These are phyloP conservation scores for Spatulosminthurus flaviceps DNA, from an alignment of 2,888 invertebrate genomes.

Conservation along the genomic window DNA sequence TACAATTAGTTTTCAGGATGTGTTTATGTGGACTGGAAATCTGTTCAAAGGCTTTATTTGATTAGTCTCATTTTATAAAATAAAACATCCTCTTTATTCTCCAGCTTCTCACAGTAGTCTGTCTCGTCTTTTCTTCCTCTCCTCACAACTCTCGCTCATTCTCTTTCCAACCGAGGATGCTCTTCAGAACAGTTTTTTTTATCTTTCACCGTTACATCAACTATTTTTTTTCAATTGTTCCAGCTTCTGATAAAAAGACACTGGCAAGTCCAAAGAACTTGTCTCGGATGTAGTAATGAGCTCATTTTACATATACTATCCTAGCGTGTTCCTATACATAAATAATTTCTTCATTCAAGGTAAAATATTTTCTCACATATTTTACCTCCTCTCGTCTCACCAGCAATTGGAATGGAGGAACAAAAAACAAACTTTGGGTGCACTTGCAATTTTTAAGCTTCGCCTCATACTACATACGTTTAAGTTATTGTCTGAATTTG, in stretches of 20 bases:
- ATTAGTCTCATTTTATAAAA: constrained; percentile 29
- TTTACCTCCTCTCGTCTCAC: background rate
- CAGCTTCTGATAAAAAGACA: background rate
- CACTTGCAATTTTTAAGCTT: background rate
- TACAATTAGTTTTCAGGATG: constrained; percentile 32
- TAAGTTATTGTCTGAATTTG: too few species aligned
- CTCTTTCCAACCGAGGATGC: too few species aligned
- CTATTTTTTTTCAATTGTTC: too few species aligned
- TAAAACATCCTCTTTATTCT: constrained; percentile 19
- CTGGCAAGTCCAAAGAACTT: background rate
- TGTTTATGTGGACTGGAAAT: constrained; percentile 32
- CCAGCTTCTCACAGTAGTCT: constrained; percentile 6
- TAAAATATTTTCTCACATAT: background rate
- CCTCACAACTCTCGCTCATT: background rate
- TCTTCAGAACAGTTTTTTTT: too few species aligned
- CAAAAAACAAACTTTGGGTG: too few species aligned
- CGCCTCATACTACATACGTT: too few species aligned
- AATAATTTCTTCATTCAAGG: constrained; percentile 22
- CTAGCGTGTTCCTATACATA: constrained; percentile 19
- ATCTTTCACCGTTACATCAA: too few species aligned
- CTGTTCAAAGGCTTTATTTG: constrained; percentile 8
- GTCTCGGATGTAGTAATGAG: constrained; percentile 33
- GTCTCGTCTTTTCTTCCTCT: background rate
- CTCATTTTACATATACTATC: constrained; percentile 32
- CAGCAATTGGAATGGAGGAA: too few species aligned